phyloP scores from a whole-genome alignment of 2,113 vertebrate genomes.

The Aegithalos caudatus region DNA sequence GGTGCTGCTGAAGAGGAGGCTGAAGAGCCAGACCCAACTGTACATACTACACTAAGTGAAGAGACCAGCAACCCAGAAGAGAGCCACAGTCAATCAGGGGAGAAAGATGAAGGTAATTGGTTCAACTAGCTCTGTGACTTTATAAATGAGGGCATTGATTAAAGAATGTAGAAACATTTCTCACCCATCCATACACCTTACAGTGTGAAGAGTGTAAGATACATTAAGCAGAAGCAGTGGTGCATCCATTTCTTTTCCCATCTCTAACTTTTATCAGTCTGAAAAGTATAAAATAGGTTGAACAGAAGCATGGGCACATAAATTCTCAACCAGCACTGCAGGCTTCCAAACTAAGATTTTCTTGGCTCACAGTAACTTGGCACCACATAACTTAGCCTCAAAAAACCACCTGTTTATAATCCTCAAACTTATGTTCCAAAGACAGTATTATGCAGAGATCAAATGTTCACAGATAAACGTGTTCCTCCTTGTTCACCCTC shows the following conservation, averaged over 20 bases:
- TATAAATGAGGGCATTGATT: neutral
- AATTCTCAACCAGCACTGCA: neutral
- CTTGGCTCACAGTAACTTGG: constrained; percentile 45
- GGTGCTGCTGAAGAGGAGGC: constrained; percentile 58
- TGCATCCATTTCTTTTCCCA: neutral
- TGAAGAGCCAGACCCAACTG: constrained; percentile 27
- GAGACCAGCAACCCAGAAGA: constrained; percentile 12
- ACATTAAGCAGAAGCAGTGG: neutral
- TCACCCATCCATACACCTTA: neutral
- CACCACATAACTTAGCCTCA: constrained; percentile 30
- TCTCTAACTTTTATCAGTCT: neutral
- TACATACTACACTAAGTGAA: constrained; percentile 11
- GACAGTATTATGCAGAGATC: constrained; percentile 26
- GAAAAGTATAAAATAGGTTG: neutral
- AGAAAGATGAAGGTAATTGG: constrained; percentile 77
- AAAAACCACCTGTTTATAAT: constrained; percentile 54
- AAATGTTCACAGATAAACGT: constrained; percentile 2
- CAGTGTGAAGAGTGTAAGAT: neutral
- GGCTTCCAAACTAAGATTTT: constrained; percentile 30
- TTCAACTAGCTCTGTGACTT: neutral
- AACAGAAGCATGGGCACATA: neutral
- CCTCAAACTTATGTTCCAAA: constrained; percentile 40
- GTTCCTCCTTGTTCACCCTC: constrained; percentile 26
- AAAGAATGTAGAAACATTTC: neutral
- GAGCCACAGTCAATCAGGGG: constrained; percentile 25